phyloP scores from a whole-genome alignment of 2,797 vertebrate species.

The Podargus strigoides region DNA sequence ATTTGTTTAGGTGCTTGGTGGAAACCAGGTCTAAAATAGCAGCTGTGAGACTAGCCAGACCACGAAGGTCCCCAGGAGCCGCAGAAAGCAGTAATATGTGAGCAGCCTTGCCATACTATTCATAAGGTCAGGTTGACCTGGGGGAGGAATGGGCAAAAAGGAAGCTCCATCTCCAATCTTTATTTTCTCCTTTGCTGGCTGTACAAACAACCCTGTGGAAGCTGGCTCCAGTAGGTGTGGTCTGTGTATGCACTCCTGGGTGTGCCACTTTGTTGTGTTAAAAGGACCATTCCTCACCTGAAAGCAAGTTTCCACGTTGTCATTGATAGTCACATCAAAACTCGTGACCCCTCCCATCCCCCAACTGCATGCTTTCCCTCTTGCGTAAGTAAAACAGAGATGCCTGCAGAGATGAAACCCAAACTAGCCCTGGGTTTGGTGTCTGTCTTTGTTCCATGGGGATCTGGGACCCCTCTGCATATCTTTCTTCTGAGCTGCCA shows the following conservation, averaged over 20 bases:
- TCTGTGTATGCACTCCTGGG: constrained; percentile 36
- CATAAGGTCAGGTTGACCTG: background rate
- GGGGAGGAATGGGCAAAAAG: background rate
- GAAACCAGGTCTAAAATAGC: background rate
- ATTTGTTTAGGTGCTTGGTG: background rate
- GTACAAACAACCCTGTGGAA: constrained; percentile 36
- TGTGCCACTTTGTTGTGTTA: constrained; percentile 46
- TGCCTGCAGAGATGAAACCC: background rate
- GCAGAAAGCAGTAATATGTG: background rate
- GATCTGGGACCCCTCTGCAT: background rate
- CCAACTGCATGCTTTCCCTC: constrained; percentile 1
- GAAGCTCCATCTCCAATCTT: background rate
- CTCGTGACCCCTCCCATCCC: constrained; percentile 28
- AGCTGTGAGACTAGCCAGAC: background rate
- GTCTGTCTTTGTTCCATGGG: background rate
- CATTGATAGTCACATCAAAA: constrained; percentile 46
- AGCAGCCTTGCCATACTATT: background rate
- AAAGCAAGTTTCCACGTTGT: constrained; percentile 53
- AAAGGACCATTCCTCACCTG: constrained; percentile 58
- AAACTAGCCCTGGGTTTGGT: background rate
- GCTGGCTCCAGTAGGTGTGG: constrained; percentile 37
- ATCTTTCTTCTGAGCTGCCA: background rate
- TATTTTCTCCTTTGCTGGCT: constrained; percentile 18
- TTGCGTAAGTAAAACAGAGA: constrained; percentile 5
- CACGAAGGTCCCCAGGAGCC: background rate